phyloP scores from a whole-genome alignment of 2,888 invertebrate genomes.

The Papilio demoleus region DNA sequence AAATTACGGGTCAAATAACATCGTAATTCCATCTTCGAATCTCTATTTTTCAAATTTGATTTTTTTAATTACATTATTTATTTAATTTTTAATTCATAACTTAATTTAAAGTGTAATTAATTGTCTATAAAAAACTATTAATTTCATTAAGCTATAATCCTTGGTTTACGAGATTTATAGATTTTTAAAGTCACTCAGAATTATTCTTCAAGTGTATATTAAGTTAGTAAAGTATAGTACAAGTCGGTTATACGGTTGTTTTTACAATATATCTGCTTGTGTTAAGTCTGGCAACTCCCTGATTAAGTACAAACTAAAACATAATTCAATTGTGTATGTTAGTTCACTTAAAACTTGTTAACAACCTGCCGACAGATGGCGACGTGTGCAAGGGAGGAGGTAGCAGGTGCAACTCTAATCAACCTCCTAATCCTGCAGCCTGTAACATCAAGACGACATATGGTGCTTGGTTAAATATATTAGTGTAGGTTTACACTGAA shows the following conservation, averaged over 20 bases:
- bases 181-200: no score
- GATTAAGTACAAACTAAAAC: neutral
- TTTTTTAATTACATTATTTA: no score
- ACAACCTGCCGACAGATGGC: slow-evolving; percentile 5
- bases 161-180: no score
- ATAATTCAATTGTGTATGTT: neutral
- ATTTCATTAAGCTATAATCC: no score
- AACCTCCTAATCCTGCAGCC: neutral
- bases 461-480: neutral
- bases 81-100: no score
- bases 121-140: no score
- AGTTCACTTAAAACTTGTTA: slow-evolving; percentile 6
- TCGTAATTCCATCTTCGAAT: no score
- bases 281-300: neutral
- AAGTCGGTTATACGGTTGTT: neutral
- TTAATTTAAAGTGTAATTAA: no score
- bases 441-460: neutral
- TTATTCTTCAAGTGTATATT: no score
- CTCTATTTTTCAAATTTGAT: no score
- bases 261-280: neutral
- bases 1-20: no score
- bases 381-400: neutral
- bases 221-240: no score
- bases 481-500: neutral
- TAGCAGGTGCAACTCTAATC: neutral